A percentile compares a stretch with the other conserved stretches of the same genome.
phyloP scores from a whole-genome alignment of 1,140 invertebrate species.

The Araneus ventricosus region DNA sequence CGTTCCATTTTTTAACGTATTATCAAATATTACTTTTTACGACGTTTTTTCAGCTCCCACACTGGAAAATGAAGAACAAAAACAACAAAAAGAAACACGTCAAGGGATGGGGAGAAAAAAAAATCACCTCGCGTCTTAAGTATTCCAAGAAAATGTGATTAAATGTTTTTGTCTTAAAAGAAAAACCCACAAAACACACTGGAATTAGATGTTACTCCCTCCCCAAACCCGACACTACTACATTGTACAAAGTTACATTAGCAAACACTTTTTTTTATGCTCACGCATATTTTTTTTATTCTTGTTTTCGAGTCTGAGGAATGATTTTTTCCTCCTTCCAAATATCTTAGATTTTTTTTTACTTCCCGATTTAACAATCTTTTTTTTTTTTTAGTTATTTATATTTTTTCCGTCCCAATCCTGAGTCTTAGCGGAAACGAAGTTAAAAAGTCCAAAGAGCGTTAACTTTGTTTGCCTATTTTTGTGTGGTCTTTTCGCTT shows the following conservation, averaged over 20 bases:
- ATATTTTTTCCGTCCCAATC: not conserved
- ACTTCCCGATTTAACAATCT: too few relatives aligned
- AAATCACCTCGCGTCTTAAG: conserved; percentile 54
- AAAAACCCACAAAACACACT: conserved; percentile 70
- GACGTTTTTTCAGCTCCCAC: not conserved
- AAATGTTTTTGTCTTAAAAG: conserved; percentile 69
- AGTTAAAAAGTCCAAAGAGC: conserved; percentile 38
- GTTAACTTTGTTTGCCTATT: conserved; percentile 66
- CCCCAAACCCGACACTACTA: not conserved
- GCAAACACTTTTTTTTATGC: conserved; percentile 48
- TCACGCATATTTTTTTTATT: not conserved
- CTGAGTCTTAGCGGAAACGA: conserved; percentile 36
- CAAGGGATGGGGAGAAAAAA: not conserved
- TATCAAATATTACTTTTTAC: conserved; percentile 61
- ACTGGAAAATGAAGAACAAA: conserved; percentile 3
- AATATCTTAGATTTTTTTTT: not conserved
- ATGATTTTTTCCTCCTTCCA: not conserved
- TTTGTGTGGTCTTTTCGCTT: conserved; percentile 35
- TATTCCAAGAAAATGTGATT: conserved; percentile 69
- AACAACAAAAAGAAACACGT: not conserved
- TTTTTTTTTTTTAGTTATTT: too few relatives aligned
- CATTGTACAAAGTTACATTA: conserved; percentile 60
- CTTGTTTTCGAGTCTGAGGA: not conserved
- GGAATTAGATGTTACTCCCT: conserved; percentile 36
- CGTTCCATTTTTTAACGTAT: not conserved